These are phyloP conservation scores for Apaloderma vittatum DNA, from an alignment of 2,113 vertebrate species.

Conservation along the genomic window DNA sequence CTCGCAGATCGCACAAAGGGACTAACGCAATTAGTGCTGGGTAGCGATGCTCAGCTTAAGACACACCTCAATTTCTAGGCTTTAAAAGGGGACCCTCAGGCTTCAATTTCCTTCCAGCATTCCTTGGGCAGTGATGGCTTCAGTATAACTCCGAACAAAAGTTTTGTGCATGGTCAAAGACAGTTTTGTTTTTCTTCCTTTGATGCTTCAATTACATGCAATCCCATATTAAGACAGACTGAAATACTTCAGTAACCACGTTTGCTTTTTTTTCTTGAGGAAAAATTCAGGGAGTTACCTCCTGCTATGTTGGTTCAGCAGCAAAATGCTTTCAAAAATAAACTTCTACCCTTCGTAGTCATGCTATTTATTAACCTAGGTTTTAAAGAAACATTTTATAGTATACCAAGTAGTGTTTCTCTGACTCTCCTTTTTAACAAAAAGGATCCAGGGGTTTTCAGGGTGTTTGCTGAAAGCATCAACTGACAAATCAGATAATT, in stretches of 20 bases:
- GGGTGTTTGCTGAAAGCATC: neutral
- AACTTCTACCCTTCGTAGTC: neutral
- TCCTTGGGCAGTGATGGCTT: neutral
- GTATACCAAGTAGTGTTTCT: neutral
- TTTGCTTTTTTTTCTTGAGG: neutral
- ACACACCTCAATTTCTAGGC: neutral
- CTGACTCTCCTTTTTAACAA: neutral
- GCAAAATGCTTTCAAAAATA: neutral
- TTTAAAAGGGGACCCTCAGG: neutral
- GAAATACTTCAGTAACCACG: neutral
- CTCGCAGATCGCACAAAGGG: neutral
- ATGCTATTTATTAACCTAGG: neutral
- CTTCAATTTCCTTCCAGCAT: neutral
- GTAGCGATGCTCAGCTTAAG: neutral
- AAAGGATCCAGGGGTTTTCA: neutral
- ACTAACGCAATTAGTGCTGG: neutral
- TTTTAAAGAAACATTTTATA: neutral
- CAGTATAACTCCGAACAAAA: neutral
- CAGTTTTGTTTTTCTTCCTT: neutral
- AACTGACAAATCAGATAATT: neutral
- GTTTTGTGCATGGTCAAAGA: accelerated
- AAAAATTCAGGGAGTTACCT: neutral
- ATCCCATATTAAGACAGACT: accelerated
- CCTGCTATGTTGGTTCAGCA: neutral
- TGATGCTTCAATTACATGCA: neutral